Evolutionary conservation across 1,140 invertebrate genomes (phyloP).

Genomic region (Drosophila arizonae): DNA sequence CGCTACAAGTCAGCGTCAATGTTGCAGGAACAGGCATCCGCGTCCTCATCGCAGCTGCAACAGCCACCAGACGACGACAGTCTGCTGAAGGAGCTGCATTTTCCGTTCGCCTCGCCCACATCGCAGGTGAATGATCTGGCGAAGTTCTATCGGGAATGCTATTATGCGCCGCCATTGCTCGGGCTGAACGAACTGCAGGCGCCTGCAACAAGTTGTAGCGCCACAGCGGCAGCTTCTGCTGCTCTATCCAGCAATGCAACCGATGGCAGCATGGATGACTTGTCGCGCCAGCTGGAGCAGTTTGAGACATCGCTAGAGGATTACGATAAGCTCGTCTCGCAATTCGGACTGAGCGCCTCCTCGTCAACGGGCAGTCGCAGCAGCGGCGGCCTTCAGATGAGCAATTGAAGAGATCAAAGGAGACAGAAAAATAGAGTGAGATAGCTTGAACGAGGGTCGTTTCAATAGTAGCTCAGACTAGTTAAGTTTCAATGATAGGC

Average conservation of each 20-base stretch:
- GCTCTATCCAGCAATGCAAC: conserved; percentile 41
- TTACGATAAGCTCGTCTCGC: conserved; percentile 89
- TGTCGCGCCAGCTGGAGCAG: conserved; percentile 88
- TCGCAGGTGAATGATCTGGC: conserved; percentile 86
- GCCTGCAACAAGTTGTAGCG: conserved; percentile 27
- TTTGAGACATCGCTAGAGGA: conserved; percentile 89
- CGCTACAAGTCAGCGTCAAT: conserved; percentile 61
- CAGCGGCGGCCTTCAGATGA: conserved; percentile 77
- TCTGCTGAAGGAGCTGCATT: conserved; percentile 82
- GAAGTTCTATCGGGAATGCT: conserved; percentile 91
- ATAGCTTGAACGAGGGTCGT: background rate
- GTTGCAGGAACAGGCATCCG: conserved; percentile 24
- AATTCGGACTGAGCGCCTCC: conserved; percentile 84
- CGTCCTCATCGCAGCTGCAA: background rate
- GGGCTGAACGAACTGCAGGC: conserved; percentile 85
- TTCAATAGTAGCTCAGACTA: conserved; percentile 16
- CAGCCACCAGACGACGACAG: conserved; percentile 67
- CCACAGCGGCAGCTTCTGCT: conserved; percentile 83
- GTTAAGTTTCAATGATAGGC: background rate
- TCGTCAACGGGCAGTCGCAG: conserved; percentile 77
- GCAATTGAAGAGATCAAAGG: conserved; percentile 49
- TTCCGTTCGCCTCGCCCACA: conserved; percentile 85
- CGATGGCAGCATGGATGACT: conserved; percentile 85
- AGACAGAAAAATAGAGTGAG: background rate
- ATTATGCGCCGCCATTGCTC: conserved; percentile 88